Base-by-base conservation (phyloP, 1,140 invertebrate species). In the Drosophila pseudoobscura region DNA sequence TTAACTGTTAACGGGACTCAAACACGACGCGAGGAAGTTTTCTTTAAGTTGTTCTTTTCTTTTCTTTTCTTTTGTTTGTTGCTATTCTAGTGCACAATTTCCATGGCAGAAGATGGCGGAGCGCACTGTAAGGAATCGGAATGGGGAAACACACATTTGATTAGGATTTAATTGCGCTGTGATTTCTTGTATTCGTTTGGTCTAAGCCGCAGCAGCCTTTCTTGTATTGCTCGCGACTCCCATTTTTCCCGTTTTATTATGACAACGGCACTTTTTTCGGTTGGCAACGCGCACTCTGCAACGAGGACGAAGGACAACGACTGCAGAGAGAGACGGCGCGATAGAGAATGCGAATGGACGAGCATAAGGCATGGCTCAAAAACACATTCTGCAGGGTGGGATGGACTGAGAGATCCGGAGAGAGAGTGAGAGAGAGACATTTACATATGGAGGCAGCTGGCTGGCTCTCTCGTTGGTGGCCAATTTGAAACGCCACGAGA, bases 401-500 rank as follows among this genome's bases (percentile, higher is more conserved):
- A 41, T 35, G 15, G 51, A 41, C 50, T 44, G 58, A 46, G 57
- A 43, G 29, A 31, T 39, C 11, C 35, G 57, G 57, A 43, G 41
- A 43, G 8, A 20, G 6, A 55, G 56, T 61, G 35, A 39, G 39
- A 49, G 35, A 58, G 62, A 60, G 52, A 13, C 26, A 72, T 80
- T 75, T 79, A 80, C 78, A 80, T 80, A 73, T 29, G 24, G 49
- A 64, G 61, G 77, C 78, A 73, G 73, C 78, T 80, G 75, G 75
- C 75, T 60, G 47, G 41, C 45, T 57, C 59, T 60, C 62, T 5
- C 52, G 26, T 47, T 53, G 72, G 70, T 44, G 72, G 73, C 71
- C 73, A 75, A 75, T 75, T 75, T 80, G 83, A 87, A 88, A 87
- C 82, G 75, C 65, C 31, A 64, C 78, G 78, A 78, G 80, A 87